Percentiles rank a stretch among this genome's conserved stretches.
Conservation (phyloP, 2,797 vertebrate genomes). For the Rhynchotus rufescens region DNA sequence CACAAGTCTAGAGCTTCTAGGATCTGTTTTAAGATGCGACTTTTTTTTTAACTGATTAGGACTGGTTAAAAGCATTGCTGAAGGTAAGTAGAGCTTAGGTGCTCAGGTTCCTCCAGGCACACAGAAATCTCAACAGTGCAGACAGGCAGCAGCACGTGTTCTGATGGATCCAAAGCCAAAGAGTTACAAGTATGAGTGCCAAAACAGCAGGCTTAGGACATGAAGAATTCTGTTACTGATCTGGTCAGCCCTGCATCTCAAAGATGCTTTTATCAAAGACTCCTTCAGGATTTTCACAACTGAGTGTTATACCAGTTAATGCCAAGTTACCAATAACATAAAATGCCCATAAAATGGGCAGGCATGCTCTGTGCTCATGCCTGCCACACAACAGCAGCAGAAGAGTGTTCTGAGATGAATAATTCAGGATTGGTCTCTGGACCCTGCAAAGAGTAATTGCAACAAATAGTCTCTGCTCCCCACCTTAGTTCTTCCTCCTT, state of each 20-base stretch:
- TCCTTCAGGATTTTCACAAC: slow-evolving; percentile 32
- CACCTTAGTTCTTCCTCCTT: not conserved
- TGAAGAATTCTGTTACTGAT: slow-evolving; percentile 37
- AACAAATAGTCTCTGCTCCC: slow-evolving; percentile 18
- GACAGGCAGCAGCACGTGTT: not conserved
- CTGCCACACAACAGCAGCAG: slow-evolving; percentile 19
- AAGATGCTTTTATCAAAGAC: slow-evolving; percentile 36
- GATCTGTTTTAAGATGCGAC: slow-evolving; percentile 18
- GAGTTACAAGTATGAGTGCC: slow-evolving; percentile 53
- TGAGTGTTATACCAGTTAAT: slow-evolving; percentile 4
- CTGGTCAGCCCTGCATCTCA: not conserved
- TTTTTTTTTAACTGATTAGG: slow-evolving; percentile 53
- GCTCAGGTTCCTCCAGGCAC: not conserved
- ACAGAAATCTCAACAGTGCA: slow-evolving; percentile 22
- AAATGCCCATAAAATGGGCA: too few relatives aligned
- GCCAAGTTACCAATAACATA: not conserved
- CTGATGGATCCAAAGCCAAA: slow-evolving; percentile 32
- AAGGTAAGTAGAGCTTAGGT: slow-evolving; percentile 28
- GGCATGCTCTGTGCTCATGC: not conserved
- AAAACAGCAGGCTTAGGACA: slow-evolving; percentile 27
- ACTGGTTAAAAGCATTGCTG: not conserved
- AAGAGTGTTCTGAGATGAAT: slow-evolving; percentile 36
- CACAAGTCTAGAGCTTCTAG: not conserved
- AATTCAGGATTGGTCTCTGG: slow-evolving; percentile 39
- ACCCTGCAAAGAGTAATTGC: slow-evolving; percentile 25